Conservation (phyloP, 2,113 vertebrate species). For the Scatophagus argus region DNA sequence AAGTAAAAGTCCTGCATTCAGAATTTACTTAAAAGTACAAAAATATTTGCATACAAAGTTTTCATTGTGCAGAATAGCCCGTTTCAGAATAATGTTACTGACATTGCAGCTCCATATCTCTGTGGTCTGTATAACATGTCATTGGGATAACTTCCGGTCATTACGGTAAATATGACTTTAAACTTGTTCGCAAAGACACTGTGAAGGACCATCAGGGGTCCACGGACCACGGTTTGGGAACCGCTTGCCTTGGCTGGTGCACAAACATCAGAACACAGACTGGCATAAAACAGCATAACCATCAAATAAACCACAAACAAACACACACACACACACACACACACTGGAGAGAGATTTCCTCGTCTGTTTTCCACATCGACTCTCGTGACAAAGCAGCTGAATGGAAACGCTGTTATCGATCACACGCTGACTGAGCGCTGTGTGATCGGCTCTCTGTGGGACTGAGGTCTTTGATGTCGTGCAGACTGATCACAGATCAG, state of each 20-base stretch:
- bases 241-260: background rate
- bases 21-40: too few relatives aligned
- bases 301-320: constrained; percentile 3
- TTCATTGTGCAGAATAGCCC: too few relatives aligned
- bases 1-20: background rate
- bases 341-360: background rate
- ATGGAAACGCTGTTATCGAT: constrained; percentile 4
- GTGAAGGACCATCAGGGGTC: background rate
- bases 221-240: background rate
- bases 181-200: background rate
- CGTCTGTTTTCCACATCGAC: background rate
- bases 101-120: too few relatives aligned
- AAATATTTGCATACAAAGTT: too few relatives aligned
- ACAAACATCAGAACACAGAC: background rate
- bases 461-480: constrained; percentile 87
- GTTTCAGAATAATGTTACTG: background rate
- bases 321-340: background rate
- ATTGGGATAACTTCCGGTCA: background rate
- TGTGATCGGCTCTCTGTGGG: background rate
- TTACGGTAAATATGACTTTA: background rate
- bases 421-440: background rate
- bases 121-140: background rate
- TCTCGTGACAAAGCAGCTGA: background rate
- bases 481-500: constrained; percentile 89
- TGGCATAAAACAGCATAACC: background rate